Evolutionary conservation across 2,797 vertebrate species (phyloP).

Genomic region (Etheostoma nigrum): DNA sequence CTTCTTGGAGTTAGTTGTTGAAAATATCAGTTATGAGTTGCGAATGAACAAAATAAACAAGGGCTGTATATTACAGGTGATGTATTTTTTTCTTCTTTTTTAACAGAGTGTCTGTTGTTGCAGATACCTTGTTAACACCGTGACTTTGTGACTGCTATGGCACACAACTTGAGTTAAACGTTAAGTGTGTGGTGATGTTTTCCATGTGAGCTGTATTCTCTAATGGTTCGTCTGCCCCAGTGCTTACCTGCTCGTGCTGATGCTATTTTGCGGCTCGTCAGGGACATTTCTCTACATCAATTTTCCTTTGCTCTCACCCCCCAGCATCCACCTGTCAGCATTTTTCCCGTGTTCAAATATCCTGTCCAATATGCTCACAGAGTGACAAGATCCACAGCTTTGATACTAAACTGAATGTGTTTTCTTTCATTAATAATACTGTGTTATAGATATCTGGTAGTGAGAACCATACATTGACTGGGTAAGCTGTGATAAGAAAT

Average conservation of each 20-base stretch:
- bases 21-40: not conserved
- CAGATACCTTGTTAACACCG: not conserved
- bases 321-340: conserved; percentile 29
- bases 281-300: not conserved
- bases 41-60: not conserved
- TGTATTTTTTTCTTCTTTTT: conserved; percentile 14
- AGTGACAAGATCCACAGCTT: not conserved
- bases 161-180: not conserved
- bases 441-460: not conserved
- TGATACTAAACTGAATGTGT: not conserved
- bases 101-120: not conserved
- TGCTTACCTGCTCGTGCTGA: conserved; percentile 22
- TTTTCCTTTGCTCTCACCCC: conserved; percentile 33
- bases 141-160: not conserved
- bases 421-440: not conserved
- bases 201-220: conserved; percentile 9
- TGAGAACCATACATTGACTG: not conserved
- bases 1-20: conserved; percentile 15
- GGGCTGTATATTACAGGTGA: not conserved
- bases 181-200: not conserved
- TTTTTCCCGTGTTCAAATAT: conserved; percentile 17
- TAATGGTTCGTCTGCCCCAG: not conserved
- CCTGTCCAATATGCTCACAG: not conserved
- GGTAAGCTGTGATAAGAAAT: not conserved
- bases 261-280: conserved; percentile 15